A percentile compares a stretch with the other conserved stretches of the same genome.
Conservation (phyloP, 2,113 vertebrate species). For the Chrysochloris asiatica region DNA sequence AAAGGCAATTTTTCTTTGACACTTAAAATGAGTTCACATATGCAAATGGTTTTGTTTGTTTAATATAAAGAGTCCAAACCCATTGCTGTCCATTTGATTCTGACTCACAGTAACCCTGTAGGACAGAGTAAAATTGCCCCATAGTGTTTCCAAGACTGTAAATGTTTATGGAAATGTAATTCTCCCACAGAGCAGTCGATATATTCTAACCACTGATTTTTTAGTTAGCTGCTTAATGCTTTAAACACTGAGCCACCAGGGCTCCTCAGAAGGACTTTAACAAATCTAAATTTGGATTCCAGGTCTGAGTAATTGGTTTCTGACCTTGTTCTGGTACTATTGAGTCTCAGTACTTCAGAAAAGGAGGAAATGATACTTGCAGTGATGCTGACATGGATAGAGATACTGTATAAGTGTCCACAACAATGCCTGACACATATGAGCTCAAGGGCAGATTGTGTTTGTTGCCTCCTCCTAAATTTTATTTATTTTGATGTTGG, state of each 20-base stretch:
- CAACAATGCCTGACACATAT: not conserved
- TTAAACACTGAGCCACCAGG: not conserved
- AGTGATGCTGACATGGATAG: not conserved
- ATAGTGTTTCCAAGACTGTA: not conserved
- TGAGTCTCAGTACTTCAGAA: no score
- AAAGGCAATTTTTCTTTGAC: not conserved
- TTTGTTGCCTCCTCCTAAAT: not conserved
- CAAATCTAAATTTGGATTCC: not conserved
- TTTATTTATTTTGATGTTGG: not conserved
- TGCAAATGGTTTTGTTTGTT: not conserved
- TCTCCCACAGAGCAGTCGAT: no score
- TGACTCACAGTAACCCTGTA: no score
- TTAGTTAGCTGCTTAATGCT: not conserved
- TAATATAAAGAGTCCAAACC: not conserved
- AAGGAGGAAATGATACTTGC: no score
- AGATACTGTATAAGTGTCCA: not conserved
- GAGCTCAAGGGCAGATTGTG: not conserved
- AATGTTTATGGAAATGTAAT: no score
- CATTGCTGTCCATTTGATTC: no score
- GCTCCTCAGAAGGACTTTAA: not conserved
- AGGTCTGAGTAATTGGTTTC: not conserved
- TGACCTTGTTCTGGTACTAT: not conserved
- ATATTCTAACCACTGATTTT: no score
- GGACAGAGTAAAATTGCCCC: not conserved
- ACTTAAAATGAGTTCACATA: not conserved